These are phyloP conservation scores for Hyperoplus immaculatus DNA, from an alignment of 2,797 vertebrate species.

Conservation along the genomic window DNA sequence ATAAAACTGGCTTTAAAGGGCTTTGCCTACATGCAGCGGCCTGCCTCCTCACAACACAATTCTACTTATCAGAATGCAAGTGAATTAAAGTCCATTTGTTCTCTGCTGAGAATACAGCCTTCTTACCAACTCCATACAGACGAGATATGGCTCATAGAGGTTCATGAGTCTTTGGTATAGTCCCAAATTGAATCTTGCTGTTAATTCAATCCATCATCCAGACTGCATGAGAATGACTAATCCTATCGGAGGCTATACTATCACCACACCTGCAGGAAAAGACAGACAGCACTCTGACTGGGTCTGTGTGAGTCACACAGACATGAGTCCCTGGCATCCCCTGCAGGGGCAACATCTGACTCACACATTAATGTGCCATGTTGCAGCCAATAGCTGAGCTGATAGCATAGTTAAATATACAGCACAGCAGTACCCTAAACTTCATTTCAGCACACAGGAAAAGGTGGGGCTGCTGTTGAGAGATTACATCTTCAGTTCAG, in stretches of 20 bases:
- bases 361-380: not conserved
- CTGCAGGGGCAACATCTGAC: slow-evolving; percentile 32
- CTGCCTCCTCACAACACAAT: slow-evolving; percentile 16
- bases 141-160: not conserved
- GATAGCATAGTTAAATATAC: too few species aligned
- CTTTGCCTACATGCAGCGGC: slow-evolving; percentile 54
- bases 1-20: slow-evolving; percentile 48
- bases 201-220: not conserved
- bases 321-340: slow-evolving; percentile 49
- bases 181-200: not conserved
- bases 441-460: not conserved
- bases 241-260: not conserved
- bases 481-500: not conserved
- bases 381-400: slow-evolving; percentile 28
- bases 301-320: slow-evolving; percentile 55
- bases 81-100: not conserved
- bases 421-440: not conserved
- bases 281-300: not conserved
- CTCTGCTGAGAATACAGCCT: not conserved
- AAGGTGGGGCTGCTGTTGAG: not conserved
- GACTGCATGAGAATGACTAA: not conserved
- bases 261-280: not conserved
- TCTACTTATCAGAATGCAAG: slow-evolving; percentile 1
- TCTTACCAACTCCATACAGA: not conserved
- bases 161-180: not conserved